phyloP scores from a whole-genome alignment of 2,113 vertebrate species.

The Myanophis thanlyinensis region DNA sequence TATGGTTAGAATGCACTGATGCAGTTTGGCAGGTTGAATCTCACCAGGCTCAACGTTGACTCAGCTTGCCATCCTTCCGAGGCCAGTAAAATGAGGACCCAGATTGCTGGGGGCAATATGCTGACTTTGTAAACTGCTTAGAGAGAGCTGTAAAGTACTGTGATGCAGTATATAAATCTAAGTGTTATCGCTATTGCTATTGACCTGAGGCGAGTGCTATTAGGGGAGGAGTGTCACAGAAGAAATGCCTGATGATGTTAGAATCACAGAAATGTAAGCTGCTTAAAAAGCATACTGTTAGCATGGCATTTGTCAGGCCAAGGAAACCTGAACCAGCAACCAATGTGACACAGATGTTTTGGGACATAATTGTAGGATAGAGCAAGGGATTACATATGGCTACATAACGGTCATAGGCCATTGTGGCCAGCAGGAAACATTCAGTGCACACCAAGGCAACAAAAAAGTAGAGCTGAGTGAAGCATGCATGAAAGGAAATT shows the following conservation, averaged over 20 bases:
- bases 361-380: slow-evolving; percentile 17
- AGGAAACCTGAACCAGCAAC: neutral
- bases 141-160: too few relatives aligned
- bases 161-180: too few relatives aligned
- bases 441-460: slow-evolving; percentile 66
- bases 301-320: slow-evolving; percentile 16
- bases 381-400: slow-evolving; percentile 4
- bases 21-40: too few relatives aligned
- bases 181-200: too few relatives aligned
- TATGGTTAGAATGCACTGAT: too few relatives aligned
- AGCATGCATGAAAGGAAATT: slow-evolving; percentile 57
- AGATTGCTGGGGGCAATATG: too few relatives aligned
- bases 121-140: too few relatives aligned
- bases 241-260: slow-evolving; percentile 30
- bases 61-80: too few relatives aligned
- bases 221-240: neutral
- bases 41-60: too few relatives aligned
- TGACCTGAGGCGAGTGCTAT: neutral
- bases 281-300: neutral
- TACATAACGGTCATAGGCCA: slow-evolving; percentile 44
- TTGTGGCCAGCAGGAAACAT: slow-evolving; percentile 61
- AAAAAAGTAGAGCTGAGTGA: slow-evolving; percentile 62
- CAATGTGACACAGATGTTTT: neutral
- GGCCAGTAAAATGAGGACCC: too few relatives aligned
- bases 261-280: slow-evolving; percentile 21